Evolutionary conservation across 2,113 vertebrate species (phyloP).

Genomic region (Serranochromis macrocephalus): DNA sequence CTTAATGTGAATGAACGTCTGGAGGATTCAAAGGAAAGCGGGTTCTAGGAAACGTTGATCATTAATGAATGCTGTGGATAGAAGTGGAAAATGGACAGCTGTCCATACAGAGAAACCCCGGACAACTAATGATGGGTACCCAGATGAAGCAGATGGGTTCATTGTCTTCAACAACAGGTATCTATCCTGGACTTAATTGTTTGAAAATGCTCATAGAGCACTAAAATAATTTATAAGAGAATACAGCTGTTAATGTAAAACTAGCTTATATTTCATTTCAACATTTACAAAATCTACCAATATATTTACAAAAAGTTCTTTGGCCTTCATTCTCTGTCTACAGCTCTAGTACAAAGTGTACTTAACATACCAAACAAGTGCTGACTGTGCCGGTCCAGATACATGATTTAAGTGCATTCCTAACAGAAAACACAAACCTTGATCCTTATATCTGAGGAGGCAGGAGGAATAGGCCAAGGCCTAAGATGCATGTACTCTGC

Average conservation of each 20-base stretch:
- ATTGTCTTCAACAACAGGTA: constrained; percentile 38
- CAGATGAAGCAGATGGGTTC: constrained; percentile 35
- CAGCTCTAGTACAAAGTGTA: neutral
- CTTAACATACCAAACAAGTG: neutral
- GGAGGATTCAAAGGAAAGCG: neutral
- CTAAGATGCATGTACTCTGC: neutral
- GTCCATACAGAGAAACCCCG: constrained; percentile 10
- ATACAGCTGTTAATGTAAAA: neutral
- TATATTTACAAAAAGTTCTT: neutral
- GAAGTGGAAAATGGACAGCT: constrained; percentile 14
- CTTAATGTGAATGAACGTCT: neutral
- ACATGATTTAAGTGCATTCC: neutral
- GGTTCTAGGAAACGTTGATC: constrained; percentile 10
- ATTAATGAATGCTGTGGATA: constrained; percentile 43
- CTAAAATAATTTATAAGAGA: neutral
- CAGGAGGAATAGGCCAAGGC: neutral
- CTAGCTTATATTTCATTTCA: neutral
- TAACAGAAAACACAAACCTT: neutral
- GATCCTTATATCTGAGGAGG: neutral
- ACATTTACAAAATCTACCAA: neutral
- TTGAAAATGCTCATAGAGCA: neutral
- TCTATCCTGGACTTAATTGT: neutral
- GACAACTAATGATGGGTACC: constrained; percentile 12
- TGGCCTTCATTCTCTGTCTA: neutral
- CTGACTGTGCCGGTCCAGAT: neutral